phyloP scores from a whole-genome alignment of 2,797 vertebrate genomes.

The Ataeniobius toweri region DNA sequence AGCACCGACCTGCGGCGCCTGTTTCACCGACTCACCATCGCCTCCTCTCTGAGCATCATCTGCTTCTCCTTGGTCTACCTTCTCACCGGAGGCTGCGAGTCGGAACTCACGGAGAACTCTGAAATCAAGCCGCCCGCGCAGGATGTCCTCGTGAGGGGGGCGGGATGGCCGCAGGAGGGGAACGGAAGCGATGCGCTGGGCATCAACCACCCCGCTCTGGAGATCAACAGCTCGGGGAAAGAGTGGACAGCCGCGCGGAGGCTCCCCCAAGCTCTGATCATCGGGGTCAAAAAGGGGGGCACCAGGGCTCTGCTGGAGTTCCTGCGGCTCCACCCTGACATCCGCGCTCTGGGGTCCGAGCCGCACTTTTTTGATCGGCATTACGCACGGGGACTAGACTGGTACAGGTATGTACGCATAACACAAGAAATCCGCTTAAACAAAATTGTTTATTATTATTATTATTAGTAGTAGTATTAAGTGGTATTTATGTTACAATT shows the following conservation, averaged over 20 bases:
- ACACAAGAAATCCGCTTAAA: background rate
- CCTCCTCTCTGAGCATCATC: slow-evolving; percentile 76
- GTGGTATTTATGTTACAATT: background rate
- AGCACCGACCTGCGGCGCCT: slow-evolving; percentile 75
- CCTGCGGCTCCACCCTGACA: slow-evolving; percentile 83
- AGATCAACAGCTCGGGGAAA: slow-evolving; percentile 65
- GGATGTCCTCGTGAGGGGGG: slow-evolving; percentile 42
- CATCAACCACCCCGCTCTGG: slow-evolving; percentile 43
- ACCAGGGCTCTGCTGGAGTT: slow-evolving; percentile 85
- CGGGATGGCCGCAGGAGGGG: slow-evolving; percentile 56
- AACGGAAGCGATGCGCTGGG: slow-evolving; percentile 56
- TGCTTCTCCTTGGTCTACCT: slow-evolving; percentile 78
- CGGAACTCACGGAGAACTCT: slow-evolving; percentile 62
- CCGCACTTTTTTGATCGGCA: slow-evolving; percentile 87
- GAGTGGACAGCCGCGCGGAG: slow-evolving; percentile 80
- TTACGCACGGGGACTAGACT: slow-evolving; percentile 82
- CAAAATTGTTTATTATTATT: too few relatives aligned
- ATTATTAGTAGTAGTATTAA: background rate
- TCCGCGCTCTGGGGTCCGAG: slow-evolving; percentile 83
- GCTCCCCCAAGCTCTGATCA: slow-evolving; percentile 83
- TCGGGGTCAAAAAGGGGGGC: slow-evolving; percentile 84
- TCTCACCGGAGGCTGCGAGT: slow-evolving; percentile 75
- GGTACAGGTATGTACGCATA: slow-evolving; percentile 81
- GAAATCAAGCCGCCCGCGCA: slow-evolving; percentile 44
- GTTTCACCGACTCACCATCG: slow-evolving; percentile 77